A percentile compares a stretch with the other conserved stretches of the same genome.
These are phyloP conservation scores for Eucidaris tribuloides DNA, from an alignment of 35 echinoderm and acorn worm genomes.

Conservation along the genomic window DNA sequence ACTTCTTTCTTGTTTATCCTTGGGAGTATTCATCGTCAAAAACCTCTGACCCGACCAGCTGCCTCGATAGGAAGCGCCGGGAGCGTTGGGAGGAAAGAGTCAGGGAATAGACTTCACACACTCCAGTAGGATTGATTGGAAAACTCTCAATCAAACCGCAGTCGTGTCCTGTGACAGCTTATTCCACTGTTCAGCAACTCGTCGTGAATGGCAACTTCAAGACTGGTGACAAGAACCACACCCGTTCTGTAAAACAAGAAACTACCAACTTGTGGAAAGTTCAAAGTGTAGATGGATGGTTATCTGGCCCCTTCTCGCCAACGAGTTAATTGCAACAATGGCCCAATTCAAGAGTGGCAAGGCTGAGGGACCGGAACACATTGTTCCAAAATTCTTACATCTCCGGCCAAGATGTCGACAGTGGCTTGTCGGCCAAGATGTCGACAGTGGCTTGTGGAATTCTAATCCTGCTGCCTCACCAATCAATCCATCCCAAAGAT, in stretches of 20 bases:
- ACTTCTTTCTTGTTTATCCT: neutral
- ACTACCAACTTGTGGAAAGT: neutral
- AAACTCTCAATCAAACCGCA: slow-evolving; percentile 1
- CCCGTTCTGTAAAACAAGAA: too few relatives aligned
- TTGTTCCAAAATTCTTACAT: slow-evolving; percentile 25
- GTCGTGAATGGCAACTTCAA: slow-evolving; percentile 10
- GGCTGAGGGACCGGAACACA: slow-evolving; percentile 6
- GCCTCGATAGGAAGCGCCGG: neutral
- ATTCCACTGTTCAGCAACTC: slow-evolving; percentile 1
- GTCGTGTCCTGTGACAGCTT: neutral
- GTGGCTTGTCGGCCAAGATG: neutral
- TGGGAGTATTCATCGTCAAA: neutral
- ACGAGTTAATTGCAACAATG: neutral
- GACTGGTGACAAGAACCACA: neutral
- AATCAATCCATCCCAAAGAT: slow-evolving; percentile 22
- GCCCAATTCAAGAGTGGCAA: neutral
- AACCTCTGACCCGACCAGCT: neutral
- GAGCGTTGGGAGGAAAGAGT: slow-evolving; percentile 18
- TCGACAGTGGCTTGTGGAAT: neutral
- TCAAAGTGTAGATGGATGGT: neutral
- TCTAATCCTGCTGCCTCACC: neutral
- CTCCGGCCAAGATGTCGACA: too few relatives aligned
- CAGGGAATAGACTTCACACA: slow-evolving; percentile 23
- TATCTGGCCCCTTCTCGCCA: neutral
- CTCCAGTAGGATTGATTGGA: neutral